Conservation (phyloP, 1,140 invertebrate species). For the Drosophila sturtevanti region DNA sequence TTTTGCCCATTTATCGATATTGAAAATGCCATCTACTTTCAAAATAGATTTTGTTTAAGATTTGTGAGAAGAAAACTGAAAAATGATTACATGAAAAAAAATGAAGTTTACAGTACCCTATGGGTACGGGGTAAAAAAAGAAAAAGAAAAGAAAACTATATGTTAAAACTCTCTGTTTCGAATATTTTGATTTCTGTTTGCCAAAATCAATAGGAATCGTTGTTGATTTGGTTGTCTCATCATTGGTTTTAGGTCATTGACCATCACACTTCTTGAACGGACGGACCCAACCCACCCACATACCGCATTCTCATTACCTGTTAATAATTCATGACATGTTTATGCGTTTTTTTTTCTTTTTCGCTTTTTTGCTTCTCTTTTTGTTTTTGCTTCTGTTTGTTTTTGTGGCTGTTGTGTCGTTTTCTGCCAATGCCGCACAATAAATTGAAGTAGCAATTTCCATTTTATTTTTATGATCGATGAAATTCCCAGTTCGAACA, state of each 20-base stretch:
- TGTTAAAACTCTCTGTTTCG: background rate
- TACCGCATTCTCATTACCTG: conserved; percentile 50
- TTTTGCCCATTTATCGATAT: conserved; percentile 39
- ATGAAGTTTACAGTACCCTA: too few species aligned
- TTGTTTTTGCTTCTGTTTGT: too few species aligned
- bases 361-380: background rate
- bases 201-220: background rate
- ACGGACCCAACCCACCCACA: background rate
- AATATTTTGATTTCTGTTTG: background rate
- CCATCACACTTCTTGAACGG: conserved; percentile 25
- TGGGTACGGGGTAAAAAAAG: too few species aligned
- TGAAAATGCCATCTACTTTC: background rate
- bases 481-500: conserved; percentile 77
- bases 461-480: conserved; percentile 77
- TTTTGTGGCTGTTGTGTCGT: background rate
- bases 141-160: background rate
- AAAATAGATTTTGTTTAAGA: background rate
- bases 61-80: background rate
- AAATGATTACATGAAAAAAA: too few species aligned
- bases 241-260: conserved; percentile 56
- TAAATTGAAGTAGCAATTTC: conserved; percentile 70
- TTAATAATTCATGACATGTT: conserved; percentile 77
- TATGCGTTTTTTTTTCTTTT: conserved; percentile 38
- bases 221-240: background rate
- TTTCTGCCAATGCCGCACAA: conserved; percentile 56